Conservation (phyloP, 2,888 invertebrate species). For the Drosophila mercatorum region DNA sequence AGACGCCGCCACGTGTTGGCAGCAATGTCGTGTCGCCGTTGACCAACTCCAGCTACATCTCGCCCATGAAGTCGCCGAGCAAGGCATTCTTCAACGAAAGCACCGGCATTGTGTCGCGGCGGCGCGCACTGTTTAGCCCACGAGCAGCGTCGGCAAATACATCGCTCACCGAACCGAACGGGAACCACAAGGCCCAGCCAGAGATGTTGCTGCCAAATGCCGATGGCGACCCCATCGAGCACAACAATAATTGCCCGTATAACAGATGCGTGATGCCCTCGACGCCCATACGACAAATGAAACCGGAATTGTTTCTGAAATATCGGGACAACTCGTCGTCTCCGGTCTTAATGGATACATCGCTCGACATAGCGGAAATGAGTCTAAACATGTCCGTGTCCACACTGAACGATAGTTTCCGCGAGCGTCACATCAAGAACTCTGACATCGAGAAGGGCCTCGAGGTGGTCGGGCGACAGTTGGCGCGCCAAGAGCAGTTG, state of each 20-base stretch:
- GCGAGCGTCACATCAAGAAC: constrained; percentile 86
- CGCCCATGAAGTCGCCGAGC: constrained; percentile 67
- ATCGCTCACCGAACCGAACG: constrained; percentile 51
- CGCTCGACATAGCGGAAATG: constrained; percentile 15
- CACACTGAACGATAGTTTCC: constrained; percentile 68
- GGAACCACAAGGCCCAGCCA: constrained; percentile 44
- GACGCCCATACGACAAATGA: constrained; percentile 61
- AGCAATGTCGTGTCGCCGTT: constrained; percentile 62
- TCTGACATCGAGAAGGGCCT: constrained; percentile 94
- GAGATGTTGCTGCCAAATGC: not conserved
- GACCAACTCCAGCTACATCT: constrained; percentile 64
- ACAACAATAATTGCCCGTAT: constrained; percentile 50
- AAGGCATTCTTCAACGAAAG: constrained; percentile 36
- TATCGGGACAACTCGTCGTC: constrained; percentile 71
- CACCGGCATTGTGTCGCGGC: constrained; percentile 7
- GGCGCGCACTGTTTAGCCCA: constrained; percentile 66
- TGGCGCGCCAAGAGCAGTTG: constrained; percentile 89
- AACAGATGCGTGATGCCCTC: constrained; percentile 26
- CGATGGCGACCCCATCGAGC: constrained; percentile 37
- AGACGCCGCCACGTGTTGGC: constrained; percentile 89
- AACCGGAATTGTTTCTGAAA: constrained; percentile 69
- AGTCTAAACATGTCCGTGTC: constrained; percentile 32
- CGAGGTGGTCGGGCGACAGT: constrained; percentile 91
- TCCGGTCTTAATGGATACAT: constrained; percentile 46
- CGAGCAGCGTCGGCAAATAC: constrained; percentile 29